These are phyloP conservation scores for Tragelaphus eurycerus DNA, from an alignment of 2,797 vertebrate genomes.

Conservation along the genomic window DNA sequence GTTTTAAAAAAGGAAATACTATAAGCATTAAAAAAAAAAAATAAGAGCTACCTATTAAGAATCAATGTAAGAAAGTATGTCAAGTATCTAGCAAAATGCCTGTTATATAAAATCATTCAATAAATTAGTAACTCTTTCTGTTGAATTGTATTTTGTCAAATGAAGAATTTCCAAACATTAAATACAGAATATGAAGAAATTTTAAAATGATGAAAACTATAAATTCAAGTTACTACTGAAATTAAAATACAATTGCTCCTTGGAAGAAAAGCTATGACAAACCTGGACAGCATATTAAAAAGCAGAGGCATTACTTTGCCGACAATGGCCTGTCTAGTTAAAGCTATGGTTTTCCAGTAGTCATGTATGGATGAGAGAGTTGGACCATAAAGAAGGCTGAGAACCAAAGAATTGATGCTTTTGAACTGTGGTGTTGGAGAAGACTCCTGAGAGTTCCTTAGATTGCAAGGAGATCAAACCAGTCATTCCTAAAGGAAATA, in stretches of 20 bases:
- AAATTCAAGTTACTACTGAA: not conserved
- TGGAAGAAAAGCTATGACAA: not conserved
- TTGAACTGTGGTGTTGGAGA: not conserved
- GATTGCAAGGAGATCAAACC: not conserved
- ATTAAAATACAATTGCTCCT: not conserved
- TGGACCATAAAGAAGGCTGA: not conserved
- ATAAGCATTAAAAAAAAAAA: not conserved
- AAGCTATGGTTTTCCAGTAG: not conserved
- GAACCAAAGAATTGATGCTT: not conserved
- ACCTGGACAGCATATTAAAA: not conserved
- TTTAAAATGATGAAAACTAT: not conserved
- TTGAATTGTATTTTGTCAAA: not conserved
- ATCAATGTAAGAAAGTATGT: not conserved
- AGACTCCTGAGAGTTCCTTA: not conserved
- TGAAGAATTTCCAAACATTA: conserved; percentile 25
- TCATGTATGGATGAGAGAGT: not conserved
- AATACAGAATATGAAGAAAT: not conserved
- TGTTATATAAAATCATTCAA: not conserved
- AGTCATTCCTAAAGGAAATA: not conserved
- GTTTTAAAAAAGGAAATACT: not conserved
- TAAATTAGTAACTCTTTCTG: not conserved
- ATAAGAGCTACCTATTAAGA: not conserved
- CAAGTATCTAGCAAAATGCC: not conserved
- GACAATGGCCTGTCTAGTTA: not conserved
- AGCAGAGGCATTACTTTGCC: not conserved